Conservation (phyloP, 2,888 invertebrate genomes). For the Petrolisthes cinctipes region DNA sequence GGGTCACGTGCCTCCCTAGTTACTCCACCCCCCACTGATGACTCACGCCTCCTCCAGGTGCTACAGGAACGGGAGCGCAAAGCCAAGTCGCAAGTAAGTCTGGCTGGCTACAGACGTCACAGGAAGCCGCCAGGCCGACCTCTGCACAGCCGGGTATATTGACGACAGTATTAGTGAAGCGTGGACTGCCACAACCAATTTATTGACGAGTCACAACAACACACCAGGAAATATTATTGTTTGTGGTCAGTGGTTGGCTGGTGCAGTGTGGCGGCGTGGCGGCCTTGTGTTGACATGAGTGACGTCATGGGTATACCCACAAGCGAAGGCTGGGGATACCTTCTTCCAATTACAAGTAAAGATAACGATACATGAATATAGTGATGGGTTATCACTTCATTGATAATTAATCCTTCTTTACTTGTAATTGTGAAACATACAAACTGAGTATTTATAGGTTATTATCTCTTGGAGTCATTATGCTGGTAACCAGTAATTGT, state of each 20-base stretch:
- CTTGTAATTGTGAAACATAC: background rate
- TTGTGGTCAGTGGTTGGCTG: constrained; percentile 12
- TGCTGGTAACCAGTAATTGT: background rate
- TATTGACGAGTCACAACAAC: background rate
- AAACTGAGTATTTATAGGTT: background rate
- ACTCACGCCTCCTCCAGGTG: constrained; percentile 63
- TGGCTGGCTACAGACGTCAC: constrained; percentile 47
- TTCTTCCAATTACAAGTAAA: constrained; percentile 44
- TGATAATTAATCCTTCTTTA: background rate
- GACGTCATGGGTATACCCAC: constrained; percentile 33
- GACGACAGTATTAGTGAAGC: background rate
- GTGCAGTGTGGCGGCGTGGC: constrained; percentile 37
- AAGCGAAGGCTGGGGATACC: background rate
- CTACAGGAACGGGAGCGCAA: constrained; percentile 65
- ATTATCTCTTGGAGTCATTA: background rate
- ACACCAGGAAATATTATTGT: background rate
- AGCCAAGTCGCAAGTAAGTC: constrained; percentile 65
- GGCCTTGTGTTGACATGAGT: constrained; percentile 39
- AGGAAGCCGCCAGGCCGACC: constrained; percentile 33
- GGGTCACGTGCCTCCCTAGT: constrained; percentile 63
- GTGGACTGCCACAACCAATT: background rate
- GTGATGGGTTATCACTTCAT: background rate
- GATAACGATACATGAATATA: background rate
- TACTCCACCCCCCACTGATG: constrained; percentile 64
- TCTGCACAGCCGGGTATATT: constrained; percentile 27